phyloP scores from a whole-genome alignment of 2,113 vertebrate genomes.

The Pyxicephalus adspersus region DNA sequence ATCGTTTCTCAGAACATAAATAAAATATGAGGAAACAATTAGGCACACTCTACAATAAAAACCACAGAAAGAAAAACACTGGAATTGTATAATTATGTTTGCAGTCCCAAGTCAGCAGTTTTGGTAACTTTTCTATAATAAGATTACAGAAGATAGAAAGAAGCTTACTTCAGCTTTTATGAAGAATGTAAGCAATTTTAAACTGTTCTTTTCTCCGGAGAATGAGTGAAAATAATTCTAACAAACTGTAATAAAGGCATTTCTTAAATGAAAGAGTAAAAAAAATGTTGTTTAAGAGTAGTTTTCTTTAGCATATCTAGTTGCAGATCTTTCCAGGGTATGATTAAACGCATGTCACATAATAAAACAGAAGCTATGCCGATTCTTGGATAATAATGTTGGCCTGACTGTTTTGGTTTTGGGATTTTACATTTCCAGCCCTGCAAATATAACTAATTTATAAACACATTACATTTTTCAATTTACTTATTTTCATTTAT shows the following conservation, averaged over 20 bases:
- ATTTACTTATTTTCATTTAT: no score
- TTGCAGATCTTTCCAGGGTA: constrained; percentile 60
- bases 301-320: constrained; percentile 69
- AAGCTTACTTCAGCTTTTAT: constrained; percentile 75
- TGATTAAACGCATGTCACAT: constrained; percentile 49
- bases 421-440: neutral
- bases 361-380: neutral
- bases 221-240: constrained; percentile 66
- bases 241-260: constrained; percentile 72
- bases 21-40: constrained; percentile 66
- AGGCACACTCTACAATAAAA: constrained; percentile 55
- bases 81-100: constrained; percentile 69
- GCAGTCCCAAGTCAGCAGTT: constrained; percentile 64
- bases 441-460: neutral
- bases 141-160: constrained; percentile 69
- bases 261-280: constrained; percentile 59
- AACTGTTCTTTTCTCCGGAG: constrained; percentile 64
- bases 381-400: neutral
- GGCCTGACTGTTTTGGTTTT: neutral
- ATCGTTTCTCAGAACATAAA: constrained; percentile 60
- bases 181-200: constrained; percentile 75
- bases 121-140: constrained; percentile 66
- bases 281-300: constrained; percentile 69
- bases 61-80: constrained; percentile 54
- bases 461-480: no score